Evolutionary conservation across 2,888 invertebrate species (phyloP).

Genomic region (Apotomis capreana): DNA sequence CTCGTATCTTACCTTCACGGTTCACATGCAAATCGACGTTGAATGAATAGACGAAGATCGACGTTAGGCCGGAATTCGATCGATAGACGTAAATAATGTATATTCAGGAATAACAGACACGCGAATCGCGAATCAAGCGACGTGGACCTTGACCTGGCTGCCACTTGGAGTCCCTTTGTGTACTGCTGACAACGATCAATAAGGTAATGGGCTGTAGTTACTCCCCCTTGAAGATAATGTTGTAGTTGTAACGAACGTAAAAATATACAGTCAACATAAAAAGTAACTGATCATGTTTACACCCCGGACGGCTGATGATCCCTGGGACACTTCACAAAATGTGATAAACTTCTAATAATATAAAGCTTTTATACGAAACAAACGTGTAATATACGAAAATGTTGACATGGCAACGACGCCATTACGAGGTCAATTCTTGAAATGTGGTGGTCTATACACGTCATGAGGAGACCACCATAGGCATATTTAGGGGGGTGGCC

Average conservation of each 20-base stretch:
- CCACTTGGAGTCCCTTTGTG: slow-evolving; percentile 32
- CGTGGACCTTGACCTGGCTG: slow-evolving; percentile 56
- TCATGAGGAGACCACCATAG: too few relatives aligned
- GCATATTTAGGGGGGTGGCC: too few relatives aligned
- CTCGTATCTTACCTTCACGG: not conserved
- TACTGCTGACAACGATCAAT: slow-evolving; percentile 21
- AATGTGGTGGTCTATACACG: too few relatives aligned
- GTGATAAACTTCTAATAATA: too few relatives aligned
- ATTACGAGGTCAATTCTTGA: too few relatives aligned
- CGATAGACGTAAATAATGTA: slow-evolving; percentile 48
- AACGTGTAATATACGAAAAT: too few relatives aligned
- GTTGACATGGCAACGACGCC: too few relatives aligned
- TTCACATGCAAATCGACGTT: slow-evolving; percentile 33
- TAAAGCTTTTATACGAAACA: too few relatives aligned
- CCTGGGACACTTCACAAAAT: too few relatives aligned
- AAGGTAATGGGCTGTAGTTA: not conserved
- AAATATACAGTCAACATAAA: too few relatives aligned
- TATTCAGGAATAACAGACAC: slow-evolving; percentile 54
- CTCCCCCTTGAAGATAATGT: not conserved
- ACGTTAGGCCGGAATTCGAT: slow-evolving; percentile 37
- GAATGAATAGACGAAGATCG: slow-evolving; percentile 28
- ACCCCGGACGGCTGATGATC: too few relatives aligned
- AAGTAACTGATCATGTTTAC: too few relatives aligned
- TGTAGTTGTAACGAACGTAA: not conserved
- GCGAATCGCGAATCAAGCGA: slow-evolving; percentile 52